Evolutionary conservation across 2,888 invertebrate genomes (phyloP), one percentile per base, ranked within the genome.

Genomic region (Drosophila tanythrix): DNA sequence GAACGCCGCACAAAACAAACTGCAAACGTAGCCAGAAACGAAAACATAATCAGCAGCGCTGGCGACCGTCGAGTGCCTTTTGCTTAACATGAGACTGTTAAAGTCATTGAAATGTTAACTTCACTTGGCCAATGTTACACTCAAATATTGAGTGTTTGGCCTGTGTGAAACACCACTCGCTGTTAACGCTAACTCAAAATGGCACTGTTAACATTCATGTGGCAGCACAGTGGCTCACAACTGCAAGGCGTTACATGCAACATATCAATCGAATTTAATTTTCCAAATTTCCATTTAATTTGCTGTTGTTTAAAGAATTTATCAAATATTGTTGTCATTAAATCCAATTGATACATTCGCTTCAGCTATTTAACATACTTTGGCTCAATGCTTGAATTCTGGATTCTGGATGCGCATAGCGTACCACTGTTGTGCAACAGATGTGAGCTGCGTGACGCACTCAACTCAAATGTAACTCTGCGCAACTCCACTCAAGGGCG

Each of bases 1-100:
- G 66, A 58, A 81, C 79, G 81, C 83, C 81, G 79, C 83, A 73
- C 69, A 85, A 83, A 80, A 83, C 82, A 82, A 83, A 83, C 74
- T 83, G 79, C 64, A 65, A 56, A 40, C 73, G 62, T 58, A 65
- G 46, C 51, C 51, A 59, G 70, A 57, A 64, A 69, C 48, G 73
- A 50, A 71, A 78, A 66, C 72, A 78, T 65, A 68, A 63, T 29
- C 57, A 52, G 61, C 70, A 48, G 40, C 40, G 61, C 57, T 52
- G 40, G 51, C 63, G 66, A 66, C 48, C 57, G 76, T 70, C 56
- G 76, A 77, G 76, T 77, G 76, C 35, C 53, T 74, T 74, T 60
- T 33, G 46, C n/a, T 60, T 77, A 74, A 70, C 77, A 77, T 46
- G 7, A 29, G 15, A 35, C 76, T 77, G 77, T 69, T 76, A 76